A percentile compares a stretch with the other conserved stretches of the same genome.
Conservation (phyloP, 1,140 invertebrate species). For the Drosophila obscura region DNA sequence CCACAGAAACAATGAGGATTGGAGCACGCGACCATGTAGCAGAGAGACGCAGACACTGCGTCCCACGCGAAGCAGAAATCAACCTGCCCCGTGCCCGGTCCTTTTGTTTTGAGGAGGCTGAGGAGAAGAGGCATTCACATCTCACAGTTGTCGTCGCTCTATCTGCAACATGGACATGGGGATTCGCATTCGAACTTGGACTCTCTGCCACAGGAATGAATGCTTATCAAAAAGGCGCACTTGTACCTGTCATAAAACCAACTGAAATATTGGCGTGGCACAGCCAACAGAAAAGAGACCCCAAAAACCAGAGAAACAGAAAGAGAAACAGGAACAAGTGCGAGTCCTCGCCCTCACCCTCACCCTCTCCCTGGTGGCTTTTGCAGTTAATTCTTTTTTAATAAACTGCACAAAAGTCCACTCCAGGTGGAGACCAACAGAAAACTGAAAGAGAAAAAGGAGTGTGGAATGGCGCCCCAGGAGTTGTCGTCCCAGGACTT, state of each 20-base stretch:
- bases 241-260: constrained; percentile 78
- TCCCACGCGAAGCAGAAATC: constrained; percentile 40
- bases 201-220: constrained; percentile 28
- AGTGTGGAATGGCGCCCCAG: constrained; percentile 27
- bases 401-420: constrained; percentile 47
- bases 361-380: background rate
- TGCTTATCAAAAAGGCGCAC: constrained; percentile 70
- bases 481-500: constrained; percentile 38
- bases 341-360: constrained; percentile 1
- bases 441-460: constrained; percentile 5
- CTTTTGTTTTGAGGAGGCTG: constrained; percentile 19
- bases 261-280: constrained; percentile 66
- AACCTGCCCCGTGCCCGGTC: constrained; percentile 27
- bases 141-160: constrained; percentile 61
- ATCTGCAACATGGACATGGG: constrained; percentile 51
- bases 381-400: constrained; percentile 26
- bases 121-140: constrained; percentile 20
- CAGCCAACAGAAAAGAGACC: background rate
- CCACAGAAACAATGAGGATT: constrained; percentile 32
- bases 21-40: constrained; percentile 52
- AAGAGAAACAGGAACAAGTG: constrained; percentile 22
- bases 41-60: constrained; percentile 14
- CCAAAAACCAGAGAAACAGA: constrained; percentile 20
- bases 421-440: constrained; percentile 38
- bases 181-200: constrained; percentile 8